Percentiles rank a stretch among this genome's conserved stretches.
Conservation (phyloP, 2,888 invertebrate species). For the Acleris literana region DNA sequence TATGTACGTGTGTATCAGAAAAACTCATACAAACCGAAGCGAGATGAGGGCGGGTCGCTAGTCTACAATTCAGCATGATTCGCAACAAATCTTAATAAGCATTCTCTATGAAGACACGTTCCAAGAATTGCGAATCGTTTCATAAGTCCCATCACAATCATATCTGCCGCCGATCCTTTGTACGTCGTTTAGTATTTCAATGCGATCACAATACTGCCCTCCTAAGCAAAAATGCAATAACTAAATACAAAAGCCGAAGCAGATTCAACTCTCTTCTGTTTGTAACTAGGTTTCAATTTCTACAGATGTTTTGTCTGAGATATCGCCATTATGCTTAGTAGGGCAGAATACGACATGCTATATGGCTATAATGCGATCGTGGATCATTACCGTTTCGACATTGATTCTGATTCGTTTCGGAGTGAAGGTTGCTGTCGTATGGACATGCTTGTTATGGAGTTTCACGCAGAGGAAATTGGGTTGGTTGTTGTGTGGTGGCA, state of each 20-base stretch:
- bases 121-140: constrained; percentile 24
- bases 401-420: constrained; percentile 33
- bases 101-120: neutral
- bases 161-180: constrained; percentile 25
- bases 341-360: constrained; percentile 8
- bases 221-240: too few species aligned
- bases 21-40: too few species aligned
- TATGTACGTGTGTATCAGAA: too few species aligned
- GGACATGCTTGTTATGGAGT: constrained; percentile 7
- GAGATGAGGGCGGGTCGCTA: too few species aligned
- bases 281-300: too few species aligned
- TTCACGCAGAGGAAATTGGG: neutral
- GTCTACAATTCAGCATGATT: too few species aligned
- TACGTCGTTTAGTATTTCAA: constrained; percentile 37
- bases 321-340: too few species aligned
- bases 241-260: too few species aligned
- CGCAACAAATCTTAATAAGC: too few species aligned
- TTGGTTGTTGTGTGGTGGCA: too few species aligned
- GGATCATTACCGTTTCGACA: constrained; percentile 29
- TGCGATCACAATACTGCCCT: constrained; percentile 35
- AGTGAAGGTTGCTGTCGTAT: constrained; percentile 22
- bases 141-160: constrained; percentile 18
- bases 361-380: constrained; percentile 23
- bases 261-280: too few species aligned
- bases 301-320: too few species aligned